phyloP scores from a whole-genome alignment of 2,888 invertebrate species.

The Dryomyza anilis region DNA sequence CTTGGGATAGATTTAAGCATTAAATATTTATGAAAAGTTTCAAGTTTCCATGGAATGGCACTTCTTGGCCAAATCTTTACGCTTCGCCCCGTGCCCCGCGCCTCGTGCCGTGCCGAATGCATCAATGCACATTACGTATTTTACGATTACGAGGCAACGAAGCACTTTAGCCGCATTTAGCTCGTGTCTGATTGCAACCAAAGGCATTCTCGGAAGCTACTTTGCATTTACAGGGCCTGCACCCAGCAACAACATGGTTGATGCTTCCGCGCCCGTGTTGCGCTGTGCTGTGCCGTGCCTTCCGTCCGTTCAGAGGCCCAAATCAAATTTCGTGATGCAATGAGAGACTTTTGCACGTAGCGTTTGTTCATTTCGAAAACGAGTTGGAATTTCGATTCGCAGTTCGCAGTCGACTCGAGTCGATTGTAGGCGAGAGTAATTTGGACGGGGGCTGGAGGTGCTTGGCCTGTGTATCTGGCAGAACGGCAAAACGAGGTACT shows the following conservation, averaged over 20 bases:
- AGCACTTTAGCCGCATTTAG: neutral
- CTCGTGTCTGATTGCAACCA: conserved; percentile 22
- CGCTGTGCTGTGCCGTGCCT: neutral
- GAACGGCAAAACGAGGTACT: neutral
- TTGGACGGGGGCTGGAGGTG: neutral
- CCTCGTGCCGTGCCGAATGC: too few relatives aligned
- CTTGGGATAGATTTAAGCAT: too few relatives aligned
- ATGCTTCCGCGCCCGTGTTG: neutral
- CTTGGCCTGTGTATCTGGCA: conserved; percentile 5
- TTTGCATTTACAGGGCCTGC: too few relatives aligned
- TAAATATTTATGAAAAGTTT: too few relatives aligned
- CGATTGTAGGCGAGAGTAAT: neutral
- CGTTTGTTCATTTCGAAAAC: conserved; percentile 19
- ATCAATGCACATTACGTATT: too few relatives aligned
- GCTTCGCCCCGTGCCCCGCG: too few relatives aligned
- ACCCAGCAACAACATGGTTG: too few relatives aligned
- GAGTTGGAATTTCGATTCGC: conserved; percentile 22
- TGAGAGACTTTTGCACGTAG: conserved; percentile 20
- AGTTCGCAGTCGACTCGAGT: neutral
- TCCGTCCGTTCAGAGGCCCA: neutral
- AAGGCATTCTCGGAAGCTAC: conserved; percentile 13
- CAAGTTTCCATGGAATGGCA: too few relatives aligned
- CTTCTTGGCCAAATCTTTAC: too few relatives aligned
- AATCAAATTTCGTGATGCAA: conserved; percentile 7
- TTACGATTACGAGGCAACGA: conserved; percentile 10